These are phyloP conservation scores for Thaleichthys pacificus DNA, from an alignment of 2,797 vertebrate genomes.

Conservation along the genomic window DNA sequence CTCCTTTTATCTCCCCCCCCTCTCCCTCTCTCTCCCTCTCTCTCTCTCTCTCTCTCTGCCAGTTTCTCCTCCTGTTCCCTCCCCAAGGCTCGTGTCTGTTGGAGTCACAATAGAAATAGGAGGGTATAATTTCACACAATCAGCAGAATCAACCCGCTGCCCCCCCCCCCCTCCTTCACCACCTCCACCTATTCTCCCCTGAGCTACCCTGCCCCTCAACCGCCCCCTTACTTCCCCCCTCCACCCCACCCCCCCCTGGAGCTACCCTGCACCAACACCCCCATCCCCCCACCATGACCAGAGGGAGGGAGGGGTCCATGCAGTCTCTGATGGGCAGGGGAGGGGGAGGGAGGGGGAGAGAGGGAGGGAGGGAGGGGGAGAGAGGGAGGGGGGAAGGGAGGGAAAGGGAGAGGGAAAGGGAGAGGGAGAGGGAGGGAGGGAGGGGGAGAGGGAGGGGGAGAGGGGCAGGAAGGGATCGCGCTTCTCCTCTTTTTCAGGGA, in stretches of 20 bases:
- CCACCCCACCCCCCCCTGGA: constrained; percentile 13
- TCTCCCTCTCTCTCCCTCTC: background rate
- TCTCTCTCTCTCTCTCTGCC: constrained; percentile 53
- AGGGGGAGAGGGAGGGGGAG: too few relatives aligned
- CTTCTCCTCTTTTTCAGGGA: constrained; percentile 28
- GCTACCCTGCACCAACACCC: too few relatives aligned
- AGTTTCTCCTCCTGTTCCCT: constrained; percentile 60
- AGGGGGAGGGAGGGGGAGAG: too few relatives aligned
- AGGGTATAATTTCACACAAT: constrained; percentile 69
- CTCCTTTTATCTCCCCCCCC: constrained; percentile 27
- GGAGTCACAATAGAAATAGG: constrained; percentile 69
- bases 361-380: too few relatives aligned
- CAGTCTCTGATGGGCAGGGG: constrained; percentile 40
- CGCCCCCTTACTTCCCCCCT: constrained; percentile 9
- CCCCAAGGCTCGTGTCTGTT: constrained; percentile 64
- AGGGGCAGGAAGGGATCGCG: constrained; percentile 28
- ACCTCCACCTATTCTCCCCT: background rate
- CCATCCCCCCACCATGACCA: constrained; percentile 37
- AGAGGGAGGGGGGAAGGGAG: too few relatives aligned
- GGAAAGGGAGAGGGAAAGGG: too few relatives aligned
- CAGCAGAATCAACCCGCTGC: constrained; percentile 64
- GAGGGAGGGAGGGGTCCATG: constrained; percentile 56
- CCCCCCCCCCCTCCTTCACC: constrained; percentile 13
- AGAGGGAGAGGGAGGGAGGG: too few relatives aligned
- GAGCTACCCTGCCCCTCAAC: constrained; percentile 5